Percentiles rank a stretch among this genome's conserved stretches.
Conservation (phyloP, 1,140 invertebrate genomes). For the Pachypeltis micranthus region DNA sequence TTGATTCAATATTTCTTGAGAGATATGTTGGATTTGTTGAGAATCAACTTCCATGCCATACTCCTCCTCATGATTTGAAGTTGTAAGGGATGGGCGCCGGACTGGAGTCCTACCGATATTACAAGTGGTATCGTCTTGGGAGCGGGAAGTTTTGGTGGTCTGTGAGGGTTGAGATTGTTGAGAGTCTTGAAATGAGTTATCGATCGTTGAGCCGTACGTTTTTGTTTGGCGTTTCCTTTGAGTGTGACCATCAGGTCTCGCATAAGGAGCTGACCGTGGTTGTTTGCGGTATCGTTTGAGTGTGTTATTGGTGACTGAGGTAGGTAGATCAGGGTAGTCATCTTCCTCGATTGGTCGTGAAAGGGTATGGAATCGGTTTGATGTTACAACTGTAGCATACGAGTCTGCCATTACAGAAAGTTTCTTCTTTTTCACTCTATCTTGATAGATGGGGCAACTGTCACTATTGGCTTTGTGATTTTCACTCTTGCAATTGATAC, state of each 20-base stretch:
- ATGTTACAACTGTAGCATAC: not conserved
- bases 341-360: not conserved
- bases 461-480: not conserved
- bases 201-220: not conserved
- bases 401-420: not conserved
- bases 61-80: not conserved
- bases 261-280: not conserved
- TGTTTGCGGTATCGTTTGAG: not conserved
- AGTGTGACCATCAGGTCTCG: not conserved
- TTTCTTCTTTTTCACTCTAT: not conserved
- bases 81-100: not conserved
- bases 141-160: not conserved
- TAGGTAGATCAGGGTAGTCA: not conserved
- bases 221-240: not conserved
- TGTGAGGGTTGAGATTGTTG: not conserved
- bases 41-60: not conserved
- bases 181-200: not conserved
- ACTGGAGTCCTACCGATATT: not conserved
- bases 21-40: too few species aligned
- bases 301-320: not conserved
- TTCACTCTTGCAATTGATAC: not conserved
- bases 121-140: not conserved
- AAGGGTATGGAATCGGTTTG: not conserved
- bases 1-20: too few species aligned
- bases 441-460: not conserved